Conservation (phyloP, 2,113 vertebrate genomes). For the Eretmodus cyanostictus region DNA sequence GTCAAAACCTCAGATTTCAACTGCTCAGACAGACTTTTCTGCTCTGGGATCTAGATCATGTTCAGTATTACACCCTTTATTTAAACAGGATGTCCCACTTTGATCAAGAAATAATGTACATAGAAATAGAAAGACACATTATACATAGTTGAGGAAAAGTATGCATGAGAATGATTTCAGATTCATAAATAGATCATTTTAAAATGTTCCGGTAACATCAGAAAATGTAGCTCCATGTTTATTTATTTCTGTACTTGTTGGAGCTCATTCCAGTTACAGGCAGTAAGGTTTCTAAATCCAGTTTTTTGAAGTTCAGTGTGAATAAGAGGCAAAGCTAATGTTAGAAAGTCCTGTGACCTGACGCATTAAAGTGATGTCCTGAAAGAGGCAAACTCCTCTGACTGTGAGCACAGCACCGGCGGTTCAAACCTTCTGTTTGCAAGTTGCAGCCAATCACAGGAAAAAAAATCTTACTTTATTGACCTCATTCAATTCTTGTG, state of each 20-base stretch:
- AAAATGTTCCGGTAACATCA: neutral
- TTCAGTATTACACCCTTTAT: neutral
- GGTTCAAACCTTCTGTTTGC: neutral
- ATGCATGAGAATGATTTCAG: neutral
- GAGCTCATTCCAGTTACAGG: neutral
- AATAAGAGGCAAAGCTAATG: neutral
- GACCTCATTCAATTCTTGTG: neutral
- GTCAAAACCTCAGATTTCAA: neutral
- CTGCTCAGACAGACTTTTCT: neutral
- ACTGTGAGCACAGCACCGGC: neutral
- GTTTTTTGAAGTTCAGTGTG: neutral
- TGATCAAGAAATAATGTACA: neutral
- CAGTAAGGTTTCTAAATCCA: neutral
- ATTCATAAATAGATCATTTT: neutral
- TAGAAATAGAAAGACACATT: neutral
- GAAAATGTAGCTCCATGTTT: neutral
- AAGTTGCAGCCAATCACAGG: neutral
- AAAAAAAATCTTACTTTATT: neutral
- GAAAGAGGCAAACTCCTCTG: neutral
- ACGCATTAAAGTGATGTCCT: neutral
- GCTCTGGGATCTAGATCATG: neutral
- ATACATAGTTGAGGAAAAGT: neutral
- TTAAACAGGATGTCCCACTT: neutral
- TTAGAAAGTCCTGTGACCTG: neutral
- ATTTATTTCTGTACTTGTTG: neutral